A percentile compares a stretch with the other conserved stretches of the same genome.
Evolutionary conservation across 2,797 vertebrate genomes (phyloP).

Genomic region (Jordanella pulchra): DNA sequence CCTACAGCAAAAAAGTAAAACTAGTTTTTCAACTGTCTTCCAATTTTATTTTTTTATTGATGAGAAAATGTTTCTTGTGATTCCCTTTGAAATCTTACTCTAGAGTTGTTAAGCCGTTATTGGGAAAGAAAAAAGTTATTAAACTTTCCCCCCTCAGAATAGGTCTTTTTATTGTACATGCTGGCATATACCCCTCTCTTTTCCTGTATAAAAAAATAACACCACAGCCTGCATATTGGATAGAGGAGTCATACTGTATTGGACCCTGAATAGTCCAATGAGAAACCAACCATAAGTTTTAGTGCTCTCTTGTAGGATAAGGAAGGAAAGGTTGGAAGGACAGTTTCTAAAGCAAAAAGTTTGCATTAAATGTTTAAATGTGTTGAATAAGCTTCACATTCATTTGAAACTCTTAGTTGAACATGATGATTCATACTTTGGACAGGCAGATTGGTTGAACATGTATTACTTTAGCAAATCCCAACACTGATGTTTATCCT

Average conservation of each 20-base stretch:
- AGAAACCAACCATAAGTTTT: constrained; percentile 40
- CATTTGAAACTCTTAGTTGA: background rate
- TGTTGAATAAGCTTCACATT: background rate
- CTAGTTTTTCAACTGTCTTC: constrained; percentile 27
- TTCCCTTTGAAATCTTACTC: constrained; percentile 52
- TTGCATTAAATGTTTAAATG: background rate
- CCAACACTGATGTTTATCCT: background rate
- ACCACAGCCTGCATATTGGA: constrained; percentile 55
- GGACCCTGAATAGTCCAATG: too few species aligned
- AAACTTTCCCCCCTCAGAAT: constrained; percentile 59
- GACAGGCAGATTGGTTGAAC: background rate
- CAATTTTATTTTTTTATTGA: constrained; percentile 54
- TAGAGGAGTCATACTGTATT: constrained; percentile 66
- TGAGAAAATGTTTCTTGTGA: constrained; percentile 38
- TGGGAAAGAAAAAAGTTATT: constrained; percentile 68
- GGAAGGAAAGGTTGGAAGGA: constrained; percentile 19
- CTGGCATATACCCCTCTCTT: constrained; percentile 64
- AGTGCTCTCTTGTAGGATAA: constrained; percentile 26
- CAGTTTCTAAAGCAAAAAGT: constrained; percentile 9
- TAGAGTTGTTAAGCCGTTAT: constrained; percentile 75
- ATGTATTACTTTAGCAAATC: background rate
- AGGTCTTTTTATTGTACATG: constrained; percentile 61
- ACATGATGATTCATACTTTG: background rate
- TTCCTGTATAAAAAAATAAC: constrained; percentile 73
- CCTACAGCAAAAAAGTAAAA: background rate